Evolutionary conservation across 1,140 invertebrate genomes (phyloP), one percentile per base, ranked within the genome.

Genomic region (Pogonomyrmex barbatus): DNA sequence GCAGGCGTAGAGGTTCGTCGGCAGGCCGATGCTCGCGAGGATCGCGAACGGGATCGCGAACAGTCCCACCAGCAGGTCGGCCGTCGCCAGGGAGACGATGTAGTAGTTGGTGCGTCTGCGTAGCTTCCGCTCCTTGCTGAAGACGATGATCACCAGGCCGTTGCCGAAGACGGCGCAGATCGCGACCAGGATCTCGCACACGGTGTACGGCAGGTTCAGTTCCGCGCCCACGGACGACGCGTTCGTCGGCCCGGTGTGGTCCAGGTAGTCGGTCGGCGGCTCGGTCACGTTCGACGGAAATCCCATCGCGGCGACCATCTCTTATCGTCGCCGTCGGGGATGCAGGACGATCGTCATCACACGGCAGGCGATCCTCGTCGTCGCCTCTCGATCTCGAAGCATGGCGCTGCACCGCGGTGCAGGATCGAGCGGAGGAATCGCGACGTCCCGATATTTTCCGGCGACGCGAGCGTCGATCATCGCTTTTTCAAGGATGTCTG

Each of bases 81-180:
- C 98, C 9, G 97, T 96, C 0, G 98, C 98, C 91, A 99, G 94
- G 0, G 98, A 98, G 42, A 98, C 97, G 85, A 99, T 98, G 92
- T 98, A 99, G 91, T 98, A 98, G 94, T 99, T 99, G 8, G 98
- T 98, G 60, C 98, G 96, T 54, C 98, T 94, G 5, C 98, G 95
- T 8, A 99, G 93, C 71, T 97, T 96, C 9, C 97, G 95, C 86
- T 98, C 98, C 58, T 96, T 96, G 8, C 96, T 95, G 93, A 98
- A 98, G 5, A 98, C 98, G 65, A 97, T 95, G 86, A 98, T 97
- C 76, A 98, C 98, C 93, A 98, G 96, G 12, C 97, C 96, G 93
- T 99, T 99, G 45, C 98, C 98, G 71, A 98, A 94, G 9, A 98
- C 96, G 0, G 98, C 98, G 62, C 97, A 96, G 10, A 98, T 94